Base-by-base conservation (phyloP, 1,140 invertebrate species). In the Harpegnathos saltator region DNA sequence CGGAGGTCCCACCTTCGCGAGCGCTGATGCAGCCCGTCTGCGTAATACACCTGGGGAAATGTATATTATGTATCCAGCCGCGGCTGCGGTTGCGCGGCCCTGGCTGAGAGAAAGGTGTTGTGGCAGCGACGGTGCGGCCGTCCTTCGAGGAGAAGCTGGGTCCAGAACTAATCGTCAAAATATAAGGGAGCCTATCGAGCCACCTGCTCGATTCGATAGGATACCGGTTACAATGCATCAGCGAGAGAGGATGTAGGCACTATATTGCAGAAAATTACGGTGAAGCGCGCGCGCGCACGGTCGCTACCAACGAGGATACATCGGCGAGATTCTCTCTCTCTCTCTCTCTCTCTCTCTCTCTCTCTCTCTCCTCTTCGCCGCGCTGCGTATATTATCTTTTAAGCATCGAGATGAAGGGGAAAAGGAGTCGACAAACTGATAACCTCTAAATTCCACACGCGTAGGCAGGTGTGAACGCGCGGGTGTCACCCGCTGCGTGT, bases 141-240 rank as follows among this genome's bases (percentile, higher is more conserved):
- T 80, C 59, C 84, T 78, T 87, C 87, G 85, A 71, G 75, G 87
- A 88, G 88, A 83, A 88, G 82, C 91, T 84, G 83, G 87, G 86
- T 88, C 86, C 89, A 87, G 85, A 87, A 86, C 91, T 91, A 91
- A 91, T 91, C 88, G 91, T 91, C 90, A 91, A 91, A 91, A 91
- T 89, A 89, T 81, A 89, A 88, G 80, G 59, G 63, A 82, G 38
- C 82, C 58, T 26, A 15, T 29, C 82, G 85, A 86, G 90, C 87
- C 90, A 91, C 89, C 90, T 91, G 91, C 90, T 91, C 86, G 85
- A 84, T 91, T 89, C 82, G 90, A 89, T 86, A 87, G 78, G 90
- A 84, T 85, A 75, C 75, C 84, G 52, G 82, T 77, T 83, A 87
- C 82, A 72, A 85, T 61, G 85, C 50, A 88, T 72, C 50, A 68